Base-by-base conservation (phyloP, 2,888 invertebrate genomes). In the Mythimna loreyi region DNA sequence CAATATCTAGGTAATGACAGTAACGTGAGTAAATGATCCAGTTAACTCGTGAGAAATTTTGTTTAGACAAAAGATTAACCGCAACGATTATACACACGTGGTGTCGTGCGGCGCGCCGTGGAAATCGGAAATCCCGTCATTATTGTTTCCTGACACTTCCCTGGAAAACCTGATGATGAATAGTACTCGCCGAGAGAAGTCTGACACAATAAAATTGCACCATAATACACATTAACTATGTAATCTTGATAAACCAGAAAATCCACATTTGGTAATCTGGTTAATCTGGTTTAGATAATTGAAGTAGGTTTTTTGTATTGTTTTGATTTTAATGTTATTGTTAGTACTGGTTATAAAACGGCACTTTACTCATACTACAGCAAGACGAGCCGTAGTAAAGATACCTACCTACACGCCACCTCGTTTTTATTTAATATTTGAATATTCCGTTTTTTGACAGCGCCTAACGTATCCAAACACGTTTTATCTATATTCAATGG, bases 61-160 rank as follows among this genome's bases (percentile, higher is more conserved):
- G 85, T 85, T 83, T 70, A 87, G 83, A 92, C 91, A 93, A 94
- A 91, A 91, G 90, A 89, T 85, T 87, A 87, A 82, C 85, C 82
- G 83, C 87, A 84, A 81, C 85, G 81, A 86, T 83, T 75, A 69
- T 76, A 78, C 76, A 86, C 85, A 87, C 87, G 88, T 69, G 70
- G 71, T 68, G 53, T 75, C 36, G 56, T 87, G 86, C 77, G 78
- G 81, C 89, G 89, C 70, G 78, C 80, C 90, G 89, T 92, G 91
- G 90, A 92, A 93, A 93, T 94, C 93, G 95, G 95, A 94, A 95
- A 94, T 94, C 90, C 95, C 94, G 86, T 89, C 82, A 85, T 92
- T 92, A 92, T 93, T 90, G 87, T 92, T 92, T 92, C 90, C 90
- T 88, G 85, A 88, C 86, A 91, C 89, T 92, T 94, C 90, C 91